phyloP scores from a whole-genome alignment of 2,113 vertebrate species.

The Haemorhous mexicanus region DNA sequence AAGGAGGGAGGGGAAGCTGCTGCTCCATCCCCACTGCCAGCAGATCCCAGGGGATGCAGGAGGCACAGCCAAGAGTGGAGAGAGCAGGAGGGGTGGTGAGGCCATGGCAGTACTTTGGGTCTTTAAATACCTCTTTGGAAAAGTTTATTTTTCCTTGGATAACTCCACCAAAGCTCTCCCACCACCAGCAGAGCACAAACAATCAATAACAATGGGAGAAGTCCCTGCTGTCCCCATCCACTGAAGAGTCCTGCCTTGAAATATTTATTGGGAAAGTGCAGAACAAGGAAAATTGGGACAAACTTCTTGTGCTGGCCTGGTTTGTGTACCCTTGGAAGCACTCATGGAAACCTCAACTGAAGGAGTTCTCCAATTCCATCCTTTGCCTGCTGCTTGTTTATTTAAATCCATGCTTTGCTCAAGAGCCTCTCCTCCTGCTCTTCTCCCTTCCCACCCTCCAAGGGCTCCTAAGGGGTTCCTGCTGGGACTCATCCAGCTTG shows the following conservation, averaged over 20 bases:
- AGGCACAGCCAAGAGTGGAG: background rate
- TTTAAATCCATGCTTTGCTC: background rate
- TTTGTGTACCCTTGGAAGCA: background rate
- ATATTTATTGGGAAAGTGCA: background rate
- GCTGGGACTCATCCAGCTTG: background rate
- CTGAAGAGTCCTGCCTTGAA: background rate
- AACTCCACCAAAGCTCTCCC: background rate
- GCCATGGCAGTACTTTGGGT: background rate
- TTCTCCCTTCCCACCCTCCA: background rate
- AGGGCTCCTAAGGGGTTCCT: background rate
- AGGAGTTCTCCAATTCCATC: background rate
- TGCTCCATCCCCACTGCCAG: background rate
- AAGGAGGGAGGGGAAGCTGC: background rate
- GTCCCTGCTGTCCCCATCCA: background rate
- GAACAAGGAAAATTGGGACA: background rate
- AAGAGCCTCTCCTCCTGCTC: background rate
- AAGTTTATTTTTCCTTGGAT: background rate
- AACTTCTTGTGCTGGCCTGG: background rate
- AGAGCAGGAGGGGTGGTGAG: background rate
- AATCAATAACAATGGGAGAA: fast-evolving
- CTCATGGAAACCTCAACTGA: background rate
- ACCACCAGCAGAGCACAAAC: background rate
- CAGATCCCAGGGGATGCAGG: background rate
- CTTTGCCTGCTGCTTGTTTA: background rate
- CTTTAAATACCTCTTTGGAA: background rate